Evolutionary conservation across 1,140 invertebrate genomes (phyloP).

Genomic region (Drosophila melanogaster): Release_6_plus_ISO1_MT NT_033779.5:16546001-16546500

Average conservation of each 20-base stretch:
- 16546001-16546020: background rate
- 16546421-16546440: no score
- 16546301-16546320: slow-evolving; percentile 38
- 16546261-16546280: slow-evolving; percentile 10
- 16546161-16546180: slow-evolving; percentile 37
- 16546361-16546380: background rate
- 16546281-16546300: slow-evolving; percentile 30
- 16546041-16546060: no score
- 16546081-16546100: no score
- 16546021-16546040: background rate
- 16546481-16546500: no score
- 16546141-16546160: slow-evolving; percentile 3
- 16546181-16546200: slow-evolving; percentile 32
- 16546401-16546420: no score
- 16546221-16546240: slow-evolving; percentile 54
- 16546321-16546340: background rate
- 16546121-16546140: slow-evolving; percentile 4
- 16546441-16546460: no score
- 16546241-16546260: slow-evolving; percentile 59
- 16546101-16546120: background rate
- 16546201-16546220: slow-evolving; percentile 37
- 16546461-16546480: no score
- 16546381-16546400: background rate
- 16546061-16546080: no score
- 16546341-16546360: no score